These are phyloP conservation scores for Cydia strobilella DNA, from an alignment of 1,140 invertebrate genomes.

Conservation along the genomic window DNA sequence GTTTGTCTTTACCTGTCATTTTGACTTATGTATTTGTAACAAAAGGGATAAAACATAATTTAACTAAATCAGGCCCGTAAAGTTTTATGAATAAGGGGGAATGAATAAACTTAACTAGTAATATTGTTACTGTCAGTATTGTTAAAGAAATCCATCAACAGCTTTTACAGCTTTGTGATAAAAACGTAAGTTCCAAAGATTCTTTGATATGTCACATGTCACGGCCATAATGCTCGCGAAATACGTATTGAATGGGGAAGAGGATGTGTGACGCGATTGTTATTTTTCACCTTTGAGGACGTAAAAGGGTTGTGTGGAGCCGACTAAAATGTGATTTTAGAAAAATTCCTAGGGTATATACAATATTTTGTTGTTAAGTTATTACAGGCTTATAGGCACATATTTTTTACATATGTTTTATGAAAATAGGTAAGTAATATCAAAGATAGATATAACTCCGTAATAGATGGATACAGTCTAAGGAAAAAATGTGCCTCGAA, in stretches of 20 bases:
- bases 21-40: too few relatives aligned
- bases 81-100: too few relatives aligned
- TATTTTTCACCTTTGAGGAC: neutral
- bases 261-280: constrained; percentile 5
- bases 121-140: neutral
- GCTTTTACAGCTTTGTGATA: neutral
- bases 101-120: too few relatives aligned
- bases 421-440: too few relatives aligned
- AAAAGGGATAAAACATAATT: too few relatives aligned
- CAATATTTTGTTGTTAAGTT: neutral
- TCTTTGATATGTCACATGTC: constrained; percentile 20
- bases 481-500: too few relatives aligned
- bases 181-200: constrained; percentile 7
- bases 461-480: too few relatives aligned
- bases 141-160: neutral
- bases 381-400: too few relatives aligned
- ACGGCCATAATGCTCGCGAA: neutral
- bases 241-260: neutral
- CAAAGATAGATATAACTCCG: too few relatives aligned
- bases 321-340: neutral
- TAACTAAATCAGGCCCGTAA: too few relatives aligned
- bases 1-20: too few relatives aligned
- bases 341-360: neutral
- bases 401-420: too few relatives aligned
- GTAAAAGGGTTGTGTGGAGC: neutral